Base-by-base conservation (phyloP, 2,888 invertebrate genomes). In the Bellardia pandia region DNA sequence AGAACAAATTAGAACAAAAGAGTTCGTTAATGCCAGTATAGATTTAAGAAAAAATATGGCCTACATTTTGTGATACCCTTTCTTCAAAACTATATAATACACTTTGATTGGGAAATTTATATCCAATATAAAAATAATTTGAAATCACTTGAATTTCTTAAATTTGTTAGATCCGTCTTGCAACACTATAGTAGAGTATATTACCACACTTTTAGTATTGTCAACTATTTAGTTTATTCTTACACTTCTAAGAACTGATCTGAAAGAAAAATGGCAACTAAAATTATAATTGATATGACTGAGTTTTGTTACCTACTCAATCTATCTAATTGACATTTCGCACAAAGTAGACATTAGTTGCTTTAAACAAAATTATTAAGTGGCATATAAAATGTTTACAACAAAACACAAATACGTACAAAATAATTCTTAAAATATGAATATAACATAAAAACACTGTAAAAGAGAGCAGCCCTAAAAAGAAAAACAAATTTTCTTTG, bases 221-320 rank as follows among this genome's bases (percentile, higher is more conserved):
- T 51, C 3, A 53, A 53, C 3, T n/a, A 53, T 7, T 53, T 53
- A 2, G n/a, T 53, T 53, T 53, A 16, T 16, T 16, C n/a, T 53
- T n/a, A 6, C 23, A 16, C 3, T 23, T 3, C 2, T 23, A 33
- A 56, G 66, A 33, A 45, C 45, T 45, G 58, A 58, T 68, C 45
- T 45, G 33, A 14, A 56, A 37, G 56, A 66, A 23, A 76, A 40
- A 68, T 33, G 42, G 40, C 66, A 66, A 68, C 9, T 48, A 45
- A 56, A 42, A 66, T 68, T 77, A 58, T 77, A 77, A 77, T 77
- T 66, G 51, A 9, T 53, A 48, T 2, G 56, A 33, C 33, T 33
- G 2, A 9, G 45, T 74, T 68, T 33, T 66, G 33, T 66, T 45
- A 30, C 30, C 40, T 42, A 58, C 16, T 42, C 16, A 51, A 51